Conservation (phyloP, 2,113 vertebrate genomes). For the Caracal caracal region DNA sequence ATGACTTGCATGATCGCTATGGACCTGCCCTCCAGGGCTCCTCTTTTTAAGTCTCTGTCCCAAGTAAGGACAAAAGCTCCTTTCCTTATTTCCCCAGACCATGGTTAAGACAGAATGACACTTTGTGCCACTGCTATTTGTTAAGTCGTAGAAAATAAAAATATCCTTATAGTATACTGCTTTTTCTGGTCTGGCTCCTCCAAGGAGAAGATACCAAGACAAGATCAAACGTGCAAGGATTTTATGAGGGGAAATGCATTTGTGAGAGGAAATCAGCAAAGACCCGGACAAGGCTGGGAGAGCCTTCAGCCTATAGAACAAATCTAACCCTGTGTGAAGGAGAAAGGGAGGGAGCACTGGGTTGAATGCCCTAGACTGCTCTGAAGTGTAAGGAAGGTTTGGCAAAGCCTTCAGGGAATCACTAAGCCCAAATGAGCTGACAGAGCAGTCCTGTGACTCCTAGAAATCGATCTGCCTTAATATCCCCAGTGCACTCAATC, state of each 20-base stretch:
- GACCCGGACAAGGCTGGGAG: neutral
- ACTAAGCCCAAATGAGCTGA: neutral
- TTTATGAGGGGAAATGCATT: neutral
- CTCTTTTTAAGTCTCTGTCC: neutral
- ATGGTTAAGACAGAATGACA: neutral
- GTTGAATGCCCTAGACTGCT: neutral
- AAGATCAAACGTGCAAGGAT: neutral
- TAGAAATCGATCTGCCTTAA: neutral
- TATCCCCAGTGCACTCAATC: neutral
- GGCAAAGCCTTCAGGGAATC: neutral
- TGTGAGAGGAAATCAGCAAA: neutral
- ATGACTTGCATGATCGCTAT: neutral
- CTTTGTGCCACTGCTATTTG: neutral
- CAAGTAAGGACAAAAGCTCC: neutral
- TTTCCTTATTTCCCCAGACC: neutral
- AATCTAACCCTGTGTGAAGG: neutral
- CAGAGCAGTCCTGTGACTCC: neutral
- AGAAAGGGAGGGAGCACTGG: neutral
- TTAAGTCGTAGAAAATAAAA: neutral
- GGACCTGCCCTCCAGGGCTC: neutral
- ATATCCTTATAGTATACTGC: neutral
- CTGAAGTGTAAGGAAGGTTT: neutral
- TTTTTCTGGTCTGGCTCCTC: neutral
- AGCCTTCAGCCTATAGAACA: neutral
- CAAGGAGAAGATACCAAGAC: neutral